Conservation (phyloP, 2,113 vertebrate species). For the Syngnathus floridae region DNA sequence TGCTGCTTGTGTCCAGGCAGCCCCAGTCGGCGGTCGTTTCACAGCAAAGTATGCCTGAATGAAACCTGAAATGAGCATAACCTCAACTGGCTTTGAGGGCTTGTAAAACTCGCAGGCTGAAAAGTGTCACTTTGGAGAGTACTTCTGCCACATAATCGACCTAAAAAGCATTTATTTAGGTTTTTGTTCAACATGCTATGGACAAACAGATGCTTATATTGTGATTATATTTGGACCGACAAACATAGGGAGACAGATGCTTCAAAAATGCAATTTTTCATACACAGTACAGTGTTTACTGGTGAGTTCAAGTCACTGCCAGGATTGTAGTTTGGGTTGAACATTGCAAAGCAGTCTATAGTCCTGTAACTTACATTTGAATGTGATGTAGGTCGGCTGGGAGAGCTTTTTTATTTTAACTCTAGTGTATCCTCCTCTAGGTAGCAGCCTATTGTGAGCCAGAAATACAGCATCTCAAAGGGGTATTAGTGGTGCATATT, state of each 20-base stretch:
- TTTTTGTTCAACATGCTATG: no score
- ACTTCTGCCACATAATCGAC: neutral
- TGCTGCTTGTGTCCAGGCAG: constrained; percentile 14
- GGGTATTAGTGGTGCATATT: constrained; percentile 54
- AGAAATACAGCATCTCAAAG: constrained; percentile 52
- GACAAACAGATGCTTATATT: neutral
- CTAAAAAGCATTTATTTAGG: no score
- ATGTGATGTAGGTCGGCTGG: constrained; percentile 33
- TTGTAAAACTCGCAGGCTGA: constrained; percentile 27
- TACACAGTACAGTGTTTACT: neutral
- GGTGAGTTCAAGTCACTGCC: constrained; percentile 1
- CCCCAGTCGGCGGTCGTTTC: constrained; percentile 15
- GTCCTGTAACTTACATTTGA: constrained; percentile 42
- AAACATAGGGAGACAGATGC: neutral
- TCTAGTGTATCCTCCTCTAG: constrained; percentile 35
- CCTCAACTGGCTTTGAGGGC: constrained; percentile 21
- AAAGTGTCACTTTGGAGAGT: constrained; percentile 38
- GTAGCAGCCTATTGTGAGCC: constrained; percentile 43
- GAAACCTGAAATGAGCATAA: constrained; percentile 30
- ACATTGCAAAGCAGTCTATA: constrained; percentile 30
- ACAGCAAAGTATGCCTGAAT: constrained; percentile 5
- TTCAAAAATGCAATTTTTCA: neutral
- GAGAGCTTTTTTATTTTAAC: constrained; percentile 21
- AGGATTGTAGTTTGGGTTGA: constrained; percentile 28
- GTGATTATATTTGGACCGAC: neutral